Base-by-base conservation (phyloP, 92 coral and sea anemone species). In the Diadumene lineata region DNA sequence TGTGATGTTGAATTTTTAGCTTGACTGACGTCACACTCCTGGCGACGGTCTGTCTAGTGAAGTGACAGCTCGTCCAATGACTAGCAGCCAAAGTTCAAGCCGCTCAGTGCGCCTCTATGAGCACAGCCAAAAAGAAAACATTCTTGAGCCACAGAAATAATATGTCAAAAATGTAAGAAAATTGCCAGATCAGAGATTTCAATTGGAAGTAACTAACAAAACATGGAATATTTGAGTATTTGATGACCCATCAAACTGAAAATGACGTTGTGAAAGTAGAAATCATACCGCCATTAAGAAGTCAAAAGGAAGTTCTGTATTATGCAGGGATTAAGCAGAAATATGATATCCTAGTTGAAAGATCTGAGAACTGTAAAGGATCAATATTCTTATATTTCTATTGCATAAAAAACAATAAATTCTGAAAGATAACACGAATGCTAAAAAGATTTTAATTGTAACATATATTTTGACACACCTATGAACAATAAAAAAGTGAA, bases 31-130 rank as follows among this genome's bases (percentile, higher is more conserved):
- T 91, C 97, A 91, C 80, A 70, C 16, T 43, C 50, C 63, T 78
- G 93, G 97, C 91, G 97, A 70, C 97, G 81, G 33, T 44, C 25
- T 75, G 97, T 91, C 97, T 80, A 84, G 55, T 76, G 34, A 81
- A 38, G 81, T 82, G 85, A 82, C 87, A 78, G 69, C 57, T 75
- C 74, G 83, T 64, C 82, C 73, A 83, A 67, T 68, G 79, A 60
- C 51, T 66, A 70, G 53, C 66, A 44, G 75, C 64, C 75, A 78
- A 71, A 72, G 87, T 69, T 69, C 71, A 68, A 78, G 63, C 55
- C 66, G 81, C 82, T 75, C 62, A 67, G 43, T 34, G 72, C 48
- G 74, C 80, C 76, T 66, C 60, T 77, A 64, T 43, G 75, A 64
- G 69, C 73, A 69, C 61, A 58, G 51, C 66, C 68, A 19, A 56